Conservation (phyloP, 2,888 invertebrate genomes). For the Oxytorus armatus region DNA sequence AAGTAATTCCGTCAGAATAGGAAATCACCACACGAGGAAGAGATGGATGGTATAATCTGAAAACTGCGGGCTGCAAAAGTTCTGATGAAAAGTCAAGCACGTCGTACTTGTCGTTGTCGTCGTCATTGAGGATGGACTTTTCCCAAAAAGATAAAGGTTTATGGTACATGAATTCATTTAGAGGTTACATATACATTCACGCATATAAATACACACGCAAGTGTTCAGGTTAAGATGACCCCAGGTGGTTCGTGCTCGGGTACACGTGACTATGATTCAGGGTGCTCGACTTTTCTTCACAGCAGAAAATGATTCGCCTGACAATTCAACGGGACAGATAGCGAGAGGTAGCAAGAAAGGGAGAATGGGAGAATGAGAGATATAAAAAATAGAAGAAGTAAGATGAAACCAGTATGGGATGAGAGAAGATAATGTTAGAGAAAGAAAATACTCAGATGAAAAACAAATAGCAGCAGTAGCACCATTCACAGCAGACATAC, state of each 20-base stretch:
- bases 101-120: conserved; percentile 27
- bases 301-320: conserved; percentile 12
- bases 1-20: not conserved
- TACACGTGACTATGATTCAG: conserved; percentile 64
- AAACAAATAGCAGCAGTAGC: not conserved
- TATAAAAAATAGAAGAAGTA: not conserved
- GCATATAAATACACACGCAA: not conserved
- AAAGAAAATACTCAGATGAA: not conserved
- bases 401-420: not conserved
- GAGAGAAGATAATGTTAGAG: not conserved
- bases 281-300: conserved; percentile 26
- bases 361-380: too few relatives aligned
- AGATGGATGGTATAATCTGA: conserved; percentile 42
- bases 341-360: not conserved
- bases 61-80: conserved; percentile 36
- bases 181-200: conserved; percentile 2
- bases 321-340: not conserved
- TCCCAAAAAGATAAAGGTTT: conserved; percentile 50
- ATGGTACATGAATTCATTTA: conserved; percentile 17
- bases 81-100: conserved; percentile 36
- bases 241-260: conserved; percentile 70
- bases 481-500: not conserved
- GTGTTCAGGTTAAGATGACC: conserved; percentile 56
- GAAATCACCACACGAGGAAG: conserved; percentile 17
- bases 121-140: conserved; percentile 31